Conservation (phyloP, 2,113 vertebrate species). For the Hemibagrus wyckioides region DNA sequence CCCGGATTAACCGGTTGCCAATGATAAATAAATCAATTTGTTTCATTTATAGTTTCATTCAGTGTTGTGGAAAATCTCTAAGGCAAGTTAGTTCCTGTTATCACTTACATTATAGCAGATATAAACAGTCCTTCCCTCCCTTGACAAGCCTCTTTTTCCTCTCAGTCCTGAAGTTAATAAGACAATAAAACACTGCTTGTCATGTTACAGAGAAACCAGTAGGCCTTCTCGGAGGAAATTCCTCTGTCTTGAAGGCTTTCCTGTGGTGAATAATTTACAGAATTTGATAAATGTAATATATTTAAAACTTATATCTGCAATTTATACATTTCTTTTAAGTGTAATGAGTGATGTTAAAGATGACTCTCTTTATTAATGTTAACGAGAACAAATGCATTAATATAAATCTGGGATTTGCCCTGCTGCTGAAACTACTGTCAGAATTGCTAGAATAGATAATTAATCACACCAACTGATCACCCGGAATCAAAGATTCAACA, state of each 20-base stretch:
- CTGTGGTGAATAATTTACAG: not conserved
- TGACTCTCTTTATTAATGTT: too few relatives aligned
- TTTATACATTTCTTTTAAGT: not conserved
- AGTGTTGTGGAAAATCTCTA: not conserved
- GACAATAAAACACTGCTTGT: not conserved
- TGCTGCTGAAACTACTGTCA: not conserved
- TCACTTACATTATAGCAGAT: not conserved
- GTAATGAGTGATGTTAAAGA: too few relatives aligned
- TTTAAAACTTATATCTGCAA: too few relatives aligned
- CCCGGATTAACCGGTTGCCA: not conserved
- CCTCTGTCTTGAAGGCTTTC: not conserved
- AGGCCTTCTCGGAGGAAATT: not conserved
- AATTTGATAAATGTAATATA: not conserved
- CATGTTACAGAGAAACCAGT: not conserved
- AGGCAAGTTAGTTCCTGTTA: not conserved
- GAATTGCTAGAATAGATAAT: not conserved
- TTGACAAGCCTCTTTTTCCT: not conserved
- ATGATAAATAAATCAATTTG: not conserved
- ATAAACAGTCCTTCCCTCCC: not conserved
- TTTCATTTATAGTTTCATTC: not conserved
- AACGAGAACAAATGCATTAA: not conserved
- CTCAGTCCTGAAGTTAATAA: not conserved
- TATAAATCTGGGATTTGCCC: not conserved
- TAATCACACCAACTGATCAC: not conserved
- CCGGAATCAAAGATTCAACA: not conserved